Conservation (phyloP, 2,888 invertebrate species). For the Orthosia gracilis region DNA sequence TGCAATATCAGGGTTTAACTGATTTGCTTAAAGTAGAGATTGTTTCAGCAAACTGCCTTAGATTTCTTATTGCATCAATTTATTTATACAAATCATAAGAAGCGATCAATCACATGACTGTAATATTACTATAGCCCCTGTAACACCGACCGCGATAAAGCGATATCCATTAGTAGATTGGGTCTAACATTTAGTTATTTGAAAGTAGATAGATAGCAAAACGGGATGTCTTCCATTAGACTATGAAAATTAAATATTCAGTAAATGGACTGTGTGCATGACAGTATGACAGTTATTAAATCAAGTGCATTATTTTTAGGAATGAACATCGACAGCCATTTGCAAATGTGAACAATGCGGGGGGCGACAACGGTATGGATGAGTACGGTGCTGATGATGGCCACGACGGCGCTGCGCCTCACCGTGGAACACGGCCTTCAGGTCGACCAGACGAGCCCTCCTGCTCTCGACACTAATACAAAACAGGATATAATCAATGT, state of each 20-base stretch:
- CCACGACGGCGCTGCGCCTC: slow-evolving; percentile 47
- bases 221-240: slow-evolving; percentile 1
- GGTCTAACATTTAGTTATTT: slow-evolving; percentile 12
- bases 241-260: slow-evolving; percentile 11
- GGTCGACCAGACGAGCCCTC: background rate
- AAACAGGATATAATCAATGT: background rate
- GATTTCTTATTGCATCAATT: background rate
- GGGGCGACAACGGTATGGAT: slow-evolving; percentile 65
- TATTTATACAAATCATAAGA: background rate
- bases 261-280: background rate
- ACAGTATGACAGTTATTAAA: slow-evolving; percentile 1
- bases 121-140: slow-evolving; percentile 2
- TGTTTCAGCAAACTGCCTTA: background rate
- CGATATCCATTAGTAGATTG: slow-evolving; percentile 21
- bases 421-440: slow-evolving; percentile 13
- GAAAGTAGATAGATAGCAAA: background rate
- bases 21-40: background rate
- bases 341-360: slow-evolving; percentile 66
- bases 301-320: slow-evolving; percentile 35
- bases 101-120: slow-evolving; percentile 14
- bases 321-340: slow-evolving; percentile 40
- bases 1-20: background rate
- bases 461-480: background rate
- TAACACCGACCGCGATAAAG: slow-evolving; percentile 15
- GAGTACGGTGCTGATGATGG: slow-evolving; percentile 49